phyloP scores from a whole-genome alignment of 1,140 invertebrate genomes.

The Drosophila fuyamai region DNA sequence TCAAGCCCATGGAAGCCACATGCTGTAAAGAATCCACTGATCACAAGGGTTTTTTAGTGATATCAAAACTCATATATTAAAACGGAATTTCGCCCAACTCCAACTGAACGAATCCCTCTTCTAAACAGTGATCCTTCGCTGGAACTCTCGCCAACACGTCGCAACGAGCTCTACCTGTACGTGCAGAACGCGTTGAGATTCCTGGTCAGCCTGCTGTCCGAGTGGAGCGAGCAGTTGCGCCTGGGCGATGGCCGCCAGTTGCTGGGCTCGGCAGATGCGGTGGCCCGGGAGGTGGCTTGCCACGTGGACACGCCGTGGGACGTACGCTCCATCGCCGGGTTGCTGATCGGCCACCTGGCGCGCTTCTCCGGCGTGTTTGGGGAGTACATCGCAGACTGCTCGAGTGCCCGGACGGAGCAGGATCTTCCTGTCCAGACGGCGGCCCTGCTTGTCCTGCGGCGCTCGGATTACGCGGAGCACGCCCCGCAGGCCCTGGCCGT shows the following conservation, averaged over 20 bases:
- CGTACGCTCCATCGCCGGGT: conserved; percentile 65
- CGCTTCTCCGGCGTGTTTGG: conserved; percentile 23
- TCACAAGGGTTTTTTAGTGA: no score
- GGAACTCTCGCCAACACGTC: conserved; percentile 55
- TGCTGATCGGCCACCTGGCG: conserved; percentile 50
- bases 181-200: conserved; percentile 62
- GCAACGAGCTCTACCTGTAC: conserved; percentile 56
- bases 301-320: conserved; percentile 63
- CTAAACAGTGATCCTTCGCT: neutral
- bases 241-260: neutral
- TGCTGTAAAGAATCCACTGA: no score
- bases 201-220: conserved; percentile 48
- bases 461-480: conserved; percentile 4
- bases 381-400: conserved; percentile 18
- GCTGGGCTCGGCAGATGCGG: neutral
- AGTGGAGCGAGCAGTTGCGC: conserved; percentile 14
- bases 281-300: conserved; percentile 42
- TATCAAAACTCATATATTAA: neutral
- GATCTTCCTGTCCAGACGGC: conserved; percentile 58
- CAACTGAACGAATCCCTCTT: neutral
- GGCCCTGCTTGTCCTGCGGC: conserved; percentile 42
- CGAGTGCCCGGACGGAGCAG: neutral
- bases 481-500: conserved; percentile 19
- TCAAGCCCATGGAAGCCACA: no score
- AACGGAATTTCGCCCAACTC: neutral